Percentiles rank a stretch among this genome's conserved stretches.
Evolutionary conservation across 2,113 vertebrate species (phyloP).

Genomic region (Saguinus imperator): DNA sequence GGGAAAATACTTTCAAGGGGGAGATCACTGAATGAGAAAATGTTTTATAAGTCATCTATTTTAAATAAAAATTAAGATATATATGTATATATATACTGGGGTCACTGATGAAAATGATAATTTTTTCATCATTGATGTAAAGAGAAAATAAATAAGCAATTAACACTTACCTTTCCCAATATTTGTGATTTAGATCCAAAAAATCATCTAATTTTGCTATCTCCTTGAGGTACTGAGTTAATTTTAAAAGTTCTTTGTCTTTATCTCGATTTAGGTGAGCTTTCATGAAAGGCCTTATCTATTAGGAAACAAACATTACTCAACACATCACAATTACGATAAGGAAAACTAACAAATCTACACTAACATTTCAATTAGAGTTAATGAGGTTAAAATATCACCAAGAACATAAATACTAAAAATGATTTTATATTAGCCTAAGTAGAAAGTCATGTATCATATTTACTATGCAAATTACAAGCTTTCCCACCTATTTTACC

Average conservation of each 20-base stretch:
- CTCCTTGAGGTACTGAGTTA: constrained; percentile 99
- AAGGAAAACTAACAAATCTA: not conserved
- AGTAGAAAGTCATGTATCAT: not conserved
- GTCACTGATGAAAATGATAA: not conserved
- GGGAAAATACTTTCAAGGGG: not conserved
- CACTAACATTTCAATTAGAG: not conserved
- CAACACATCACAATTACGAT: not conserved
- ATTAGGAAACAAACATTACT: constrained; percentile 59
- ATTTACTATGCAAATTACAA: not conserved
- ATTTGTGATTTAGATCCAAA: constrained; percentile 97
- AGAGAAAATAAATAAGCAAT: constrained; percentile 7
- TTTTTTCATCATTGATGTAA: not conserved
- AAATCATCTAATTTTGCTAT: constrained; percentile 97
- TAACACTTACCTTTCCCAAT: constrained; percentile 95
- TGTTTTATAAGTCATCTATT: constrained; percentile 5
- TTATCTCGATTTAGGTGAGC: constrained; percentile 98
- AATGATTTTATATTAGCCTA: not conserved
- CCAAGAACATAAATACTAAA: not conserved
- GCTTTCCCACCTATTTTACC: not conserved
- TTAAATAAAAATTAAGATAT: constrained; percentile 44
- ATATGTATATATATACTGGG: not conserved
- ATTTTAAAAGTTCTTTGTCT: constrained; percentile 97
- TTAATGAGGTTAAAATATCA: not conserved
- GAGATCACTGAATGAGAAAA: constrained; percentile 5
- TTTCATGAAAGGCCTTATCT: constrained; percentile 99